Evolutionary conservation across 2,888 invertebrate species (phyloP), one percentile per base, ranked within the genome.

Genomic region (Parelbella ahira): DNA sequence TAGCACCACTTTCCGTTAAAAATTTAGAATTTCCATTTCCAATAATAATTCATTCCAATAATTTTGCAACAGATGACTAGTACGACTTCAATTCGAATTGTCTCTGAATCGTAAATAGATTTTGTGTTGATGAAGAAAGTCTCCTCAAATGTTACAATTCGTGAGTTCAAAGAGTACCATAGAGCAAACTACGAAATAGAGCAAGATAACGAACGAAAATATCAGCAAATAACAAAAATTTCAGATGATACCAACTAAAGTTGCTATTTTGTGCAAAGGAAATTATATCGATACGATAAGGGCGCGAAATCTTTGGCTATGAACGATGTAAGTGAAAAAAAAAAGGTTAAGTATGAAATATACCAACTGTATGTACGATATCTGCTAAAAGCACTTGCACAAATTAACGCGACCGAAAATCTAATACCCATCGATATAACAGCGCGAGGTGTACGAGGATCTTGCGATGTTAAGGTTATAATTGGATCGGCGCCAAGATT

Each of bases 41-140:
- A 28, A 46, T 20, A 32, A 51, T 42, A 41, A 47, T 44, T 49
- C 33, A 54, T 48, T 50, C 48, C 43, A 38, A 32, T 43, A 44
- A 37, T 49, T 51, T 58, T 55, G 51, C 48, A 56, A 60, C 48
- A 56, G 59, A 64, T 69, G 69, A 69, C 71, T 69, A 69, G 71
- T 64, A 61, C 56, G 57, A 61, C 54, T 54, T 45, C 45, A 51
- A 50, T 47, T 51, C 47, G 45, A 54, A 50, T 37, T 21, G 43
- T 27, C 33, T 44, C 38, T 33, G 37, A 38, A 39, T 28, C 37
- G 20, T 32, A 11, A 6, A 1, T 19, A 21, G n/a, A 15, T n/a
- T 27, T 32, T 19, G 11, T 4, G 19, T 30, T 30, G 23, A 15
- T 24, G 10, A 11, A 4, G 10, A 10, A 19, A 5, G 4, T 10